A percentile compares a stretch with the other conserved stretches of the same genome.
These are phyloP conservation scores for Mystacornis crossleyi DNA, from an alignment of 2,113 vertebrate species.

Conservation along the genomic window DNA sequence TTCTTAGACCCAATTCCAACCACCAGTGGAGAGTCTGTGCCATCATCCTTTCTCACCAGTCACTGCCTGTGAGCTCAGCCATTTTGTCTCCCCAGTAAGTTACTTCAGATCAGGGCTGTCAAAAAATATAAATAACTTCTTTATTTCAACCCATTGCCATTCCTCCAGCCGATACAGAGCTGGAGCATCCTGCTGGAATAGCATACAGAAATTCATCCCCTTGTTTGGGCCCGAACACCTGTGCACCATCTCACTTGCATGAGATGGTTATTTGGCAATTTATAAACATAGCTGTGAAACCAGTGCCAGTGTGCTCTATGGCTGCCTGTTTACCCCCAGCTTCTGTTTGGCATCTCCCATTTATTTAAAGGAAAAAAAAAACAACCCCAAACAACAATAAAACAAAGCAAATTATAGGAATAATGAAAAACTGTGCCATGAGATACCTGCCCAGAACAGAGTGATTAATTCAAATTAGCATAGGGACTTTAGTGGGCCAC, in stretches of 20 bases:
- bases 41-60: slow-evolving; percentile 7
- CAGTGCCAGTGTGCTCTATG: not conserved
- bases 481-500: not conserved
- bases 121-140: slow-evolving; percentile 1
- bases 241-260: not conserved
- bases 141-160: not conserved
- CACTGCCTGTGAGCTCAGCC: not conserved
- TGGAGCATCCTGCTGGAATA: not conserved
- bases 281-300: not conserved
- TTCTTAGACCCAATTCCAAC: not conserved
- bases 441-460: slow-evolving; percentile 17
- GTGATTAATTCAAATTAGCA: slow-evolving; percentile 56
- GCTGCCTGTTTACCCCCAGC: not conserved
- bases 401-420: not conserved
- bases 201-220: not conserved
- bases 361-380: not conserved
- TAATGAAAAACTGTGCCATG: slow-evolving; percentile 2
- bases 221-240: not conserved
- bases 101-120: not conserved
- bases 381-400: not conserved
- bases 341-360: not conserved
- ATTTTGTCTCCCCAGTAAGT: not conserved
- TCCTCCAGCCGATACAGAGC: not conserved
- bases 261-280: not conserved
- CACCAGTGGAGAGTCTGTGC: not conserved